Evolutionary conservation across 1,140 invertebrate species (phyloP), one percentile per base, ranked within the genome.

Genomic region (Drosophila grimshawi): DNA sequence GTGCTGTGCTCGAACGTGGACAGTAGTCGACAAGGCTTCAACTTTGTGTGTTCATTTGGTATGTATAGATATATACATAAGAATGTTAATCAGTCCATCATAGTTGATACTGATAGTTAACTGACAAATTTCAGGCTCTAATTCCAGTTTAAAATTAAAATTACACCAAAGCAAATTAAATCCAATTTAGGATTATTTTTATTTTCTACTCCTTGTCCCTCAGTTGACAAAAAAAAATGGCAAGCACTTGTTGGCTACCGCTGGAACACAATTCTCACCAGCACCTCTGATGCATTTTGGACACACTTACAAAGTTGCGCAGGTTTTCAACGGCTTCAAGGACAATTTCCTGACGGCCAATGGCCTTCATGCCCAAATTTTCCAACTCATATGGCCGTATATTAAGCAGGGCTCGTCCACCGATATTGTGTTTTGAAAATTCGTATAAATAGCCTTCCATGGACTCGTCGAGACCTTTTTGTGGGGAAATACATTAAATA

Each of bases 331-430:
- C 96, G 52, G 97, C 97, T 93, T 98, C 97, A 59, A 98, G 93
- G 72, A 98, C 95, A 51, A 98, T 94, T 93, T 99, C 98, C 93
- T 99, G 98, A 91, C 98, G 97, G 3, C 98, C 97, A 68, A 98
- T 95, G 83, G 96, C 96, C 46, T 94, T 93, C 71, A 98, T 95
- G 41, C 96, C 96, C 39, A 98, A 94, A 90, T 97, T 95, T 91
- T 97, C 96, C 46, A 98, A 94, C 93, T 98, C 97, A 92, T 97
- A 96, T 39, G 97, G 95, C 41, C 96, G 94, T 62, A 98, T 94
- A 88, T 96, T 96, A 55, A 99, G 93, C 78, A 99, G 93, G 77
- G 96, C 95, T 76, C 96, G 94, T 27, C 98, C 98, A 92, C 95
- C 96, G 6, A 99, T 95, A 71, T 95, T 94, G 89, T 97, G 96